Conservation (phyloP, 2,113 vertebrate genomes). For the Aptenodytes patagonicus region DNA sequence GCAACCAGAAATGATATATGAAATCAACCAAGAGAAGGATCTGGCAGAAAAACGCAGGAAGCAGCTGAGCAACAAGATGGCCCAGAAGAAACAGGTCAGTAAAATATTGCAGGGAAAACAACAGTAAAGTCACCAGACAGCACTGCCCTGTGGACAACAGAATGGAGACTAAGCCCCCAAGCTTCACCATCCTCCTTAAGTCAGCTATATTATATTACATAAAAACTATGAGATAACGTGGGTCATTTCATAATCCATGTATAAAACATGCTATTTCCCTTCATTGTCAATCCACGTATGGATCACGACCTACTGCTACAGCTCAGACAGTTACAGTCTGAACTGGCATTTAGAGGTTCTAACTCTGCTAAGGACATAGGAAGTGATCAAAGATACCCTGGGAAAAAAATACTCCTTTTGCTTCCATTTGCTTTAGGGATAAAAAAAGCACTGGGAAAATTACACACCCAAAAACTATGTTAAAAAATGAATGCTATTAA, state of each 20-base stretch:
- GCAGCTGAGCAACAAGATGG: not conserved
- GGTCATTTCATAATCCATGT: not conserved
- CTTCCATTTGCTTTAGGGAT: not conserved
- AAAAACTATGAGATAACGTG: not conserved
- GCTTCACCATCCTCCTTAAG: not conserved
- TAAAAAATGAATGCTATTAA: not conserved
- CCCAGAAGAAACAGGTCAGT: not conserved
- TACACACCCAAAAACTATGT: not conserved
- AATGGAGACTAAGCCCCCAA: not conserved
- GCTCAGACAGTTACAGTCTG: not conserved
- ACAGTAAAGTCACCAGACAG: not conserved
- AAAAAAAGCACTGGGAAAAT: not conserved
- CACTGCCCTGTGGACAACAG: not conserved
- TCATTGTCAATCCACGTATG: not conserved
- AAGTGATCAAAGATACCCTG: not conserved
- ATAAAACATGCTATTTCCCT: not conserved
- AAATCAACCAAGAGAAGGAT: not conserved
- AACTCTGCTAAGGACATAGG: not conserved
- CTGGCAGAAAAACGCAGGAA: not conserved
- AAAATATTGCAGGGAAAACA: not conserved
- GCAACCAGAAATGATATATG: not conserved
- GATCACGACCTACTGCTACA: not conserved
- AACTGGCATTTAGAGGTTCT: not conserved
- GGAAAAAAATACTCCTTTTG: not conserved
- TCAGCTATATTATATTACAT: not conserved